Evolutionary conservation across 2,113 vertebrate genomes (phyloP), one percentile per base, ranked within the genome.

Genomic region (Herpetotheres cachinnans): DNA sequence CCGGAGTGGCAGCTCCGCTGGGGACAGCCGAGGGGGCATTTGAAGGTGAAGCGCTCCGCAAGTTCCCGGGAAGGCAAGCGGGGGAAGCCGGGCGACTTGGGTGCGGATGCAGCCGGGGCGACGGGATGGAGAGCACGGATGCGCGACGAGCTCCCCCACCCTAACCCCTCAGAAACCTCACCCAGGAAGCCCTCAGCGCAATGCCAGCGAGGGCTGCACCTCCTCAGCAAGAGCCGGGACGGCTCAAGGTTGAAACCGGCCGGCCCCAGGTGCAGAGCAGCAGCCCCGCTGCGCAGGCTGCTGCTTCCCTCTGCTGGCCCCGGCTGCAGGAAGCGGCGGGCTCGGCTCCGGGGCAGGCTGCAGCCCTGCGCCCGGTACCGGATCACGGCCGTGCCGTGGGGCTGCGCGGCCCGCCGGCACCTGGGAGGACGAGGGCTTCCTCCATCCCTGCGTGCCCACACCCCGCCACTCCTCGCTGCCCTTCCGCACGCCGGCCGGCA

Each of bases 21-120:
- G 44, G 13, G 27, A 81, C 32, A 2, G 38, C 84, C 30, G 30
- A 76, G 58, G 94, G 96, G 96, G 67, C 89, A 74, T 97, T 94
- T 97, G 93, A 97, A 97, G 96, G 96, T 96, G 91, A 97, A 92
- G 47, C 15, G 25, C 59, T n/a, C 42, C 8, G 34, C 59, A 46
- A 73, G 40, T 29, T 58, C 63, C 25, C 9, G 5, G 40, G 59
- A 44, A 55, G 49, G 22, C 66, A 81, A 63, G 66, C 10, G 4
- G 26, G 10, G 36, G 6, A 81, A 58, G 61, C 29, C 3, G 47
- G 8, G 67, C 17, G 24, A 40, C 40, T 18, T 7, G 34, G 14
- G 11, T 42, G 82, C 26, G 7, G 32, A 71, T n/a, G 86, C 66
- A 38, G 91, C 50, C 56, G 9, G 9, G 22, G 25, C 4, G 8